Base-by-base conservation (phyloP, 2,113 vertebrate species). In the Hippocampus abdominalis region DNA sequence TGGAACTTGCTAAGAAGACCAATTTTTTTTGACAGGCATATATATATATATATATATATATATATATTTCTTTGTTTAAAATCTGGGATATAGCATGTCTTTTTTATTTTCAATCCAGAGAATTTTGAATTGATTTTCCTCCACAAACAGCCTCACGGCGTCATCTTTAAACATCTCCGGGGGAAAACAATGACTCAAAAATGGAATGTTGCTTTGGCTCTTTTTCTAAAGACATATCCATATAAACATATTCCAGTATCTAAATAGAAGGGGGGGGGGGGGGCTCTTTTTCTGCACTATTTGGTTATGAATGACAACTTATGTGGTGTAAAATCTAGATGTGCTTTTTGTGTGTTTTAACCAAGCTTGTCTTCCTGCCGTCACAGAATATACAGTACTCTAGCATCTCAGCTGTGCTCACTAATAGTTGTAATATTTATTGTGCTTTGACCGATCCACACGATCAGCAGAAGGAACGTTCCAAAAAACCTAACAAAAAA, bases 331-430 rank as follows among this genome's bases (percentile, higher is more conserved):
- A 92, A 48, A 92, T 88, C 88, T 92, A 93, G 87, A 94, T 92
- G 92, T 94, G 93, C 91, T 96, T 94, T 60, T 87, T 92, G 95
- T 95, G 95, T 96, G 94, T 91, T 93, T 93, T 89, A 93, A 94
- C 90, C 89, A 85, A 94, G 94, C 91, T 94, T 93, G 94, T 96
- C 95, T 97, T 97, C 94, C 95, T 94, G 91, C 93, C 88, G 93
- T 94, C 91, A 93, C 90, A 51, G 90, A 91, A 92, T 93, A 93
- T 93, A 84, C 79, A 88, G 76, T 87, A 92, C 90, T 92, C 91
- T 91, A 93, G 91, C 93, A 94, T 93, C 89, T 89, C 90, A 89
- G 89, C 87, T 91, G 89, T 93, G 91, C 89, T 91, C 86, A 88
- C 84, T 88, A 32, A 60, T 60, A 77, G 90, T 91, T 91, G 81